Evolutionary conservation across 1,140 invertebrate species (phyloP), one percentile per base, ranked within the genome.

Genomic region (Papilio polytes): DNA sequence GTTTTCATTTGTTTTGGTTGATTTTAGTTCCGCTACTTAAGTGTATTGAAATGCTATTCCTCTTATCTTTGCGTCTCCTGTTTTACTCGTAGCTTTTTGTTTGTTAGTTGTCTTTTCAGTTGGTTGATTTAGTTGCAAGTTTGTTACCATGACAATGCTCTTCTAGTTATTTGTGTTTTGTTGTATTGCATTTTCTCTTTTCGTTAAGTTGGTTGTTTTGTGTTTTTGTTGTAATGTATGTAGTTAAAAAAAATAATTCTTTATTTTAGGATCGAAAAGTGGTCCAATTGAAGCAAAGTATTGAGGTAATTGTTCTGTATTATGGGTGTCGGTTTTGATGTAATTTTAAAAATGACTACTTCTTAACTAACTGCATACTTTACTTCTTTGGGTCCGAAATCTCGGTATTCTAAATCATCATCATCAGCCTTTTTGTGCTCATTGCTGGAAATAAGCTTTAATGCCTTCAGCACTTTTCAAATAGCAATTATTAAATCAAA

Each of bases 191-290:
- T 20, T 56, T 63, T 26, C 6, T 1, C 1, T 63, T 26, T 22
- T 13, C 22, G 0, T 63, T 7, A 10, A 4, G 12, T 63, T 63
- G 10, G 36, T 41, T 41, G 6, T 41, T 10, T 70, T 13, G 63
- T 31, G 26, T 74, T 22, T n/a, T 22, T 74, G 46, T 20, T 31
- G 0, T 0, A 41, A 36, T 15, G 36, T 31, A 41, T 59, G 20
- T 36, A 46, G n/a, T 15, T 78, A 63, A 20, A 83, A 36, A 36
- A 84, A 80, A 80, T 80, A 83, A 86, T 87, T 79, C 70, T 87
- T 84, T 85, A 85, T 91, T 92, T 88, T 90, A 92, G 91, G 88
- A 87, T 15, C 84, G 80, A 88, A 90, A 83, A 86, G 85, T 84
- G 88, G 89, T 81, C 87, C 84, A n/a, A 87, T 92, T 66, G 87